phyloP scores from a whole-genome alignment of 2,888 invertebrate species.

The Folsomia manolachei region DNA sequence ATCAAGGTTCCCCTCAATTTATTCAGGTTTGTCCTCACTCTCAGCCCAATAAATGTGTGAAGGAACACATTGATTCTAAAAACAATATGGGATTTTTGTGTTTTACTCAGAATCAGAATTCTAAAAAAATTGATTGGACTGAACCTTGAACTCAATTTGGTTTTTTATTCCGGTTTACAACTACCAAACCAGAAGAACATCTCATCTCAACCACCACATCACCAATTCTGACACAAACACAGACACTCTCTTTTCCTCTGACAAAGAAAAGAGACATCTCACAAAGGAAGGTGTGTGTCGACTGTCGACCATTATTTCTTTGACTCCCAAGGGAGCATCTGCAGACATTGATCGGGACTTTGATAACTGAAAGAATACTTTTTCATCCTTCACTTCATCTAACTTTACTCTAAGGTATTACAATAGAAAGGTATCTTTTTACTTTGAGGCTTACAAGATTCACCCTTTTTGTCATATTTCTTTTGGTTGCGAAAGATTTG shows the following conservation, averaged over 20 bases:
- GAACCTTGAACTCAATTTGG: constrained; percentile 17
- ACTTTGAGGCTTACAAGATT: no score
- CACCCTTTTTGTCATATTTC: no score
- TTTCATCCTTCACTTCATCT: no score
- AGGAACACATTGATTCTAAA: no score
- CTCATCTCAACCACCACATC: background rate
- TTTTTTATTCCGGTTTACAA: background rate
- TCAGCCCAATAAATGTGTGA: no score
- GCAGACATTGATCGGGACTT: background rate
- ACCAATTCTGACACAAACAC: background rate
- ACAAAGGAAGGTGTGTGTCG: background rate
- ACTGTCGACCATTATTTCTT: background rate
- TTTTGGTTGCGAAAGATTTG: no score
- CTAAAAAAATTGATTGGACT: constrained; percentile 16
- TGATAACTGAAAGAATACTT: background rate
- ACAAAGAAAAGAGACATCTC: background rate
- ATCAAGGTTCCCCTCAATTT: no score
- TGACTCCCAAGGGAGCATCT: background rate
- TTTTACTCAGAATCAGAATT: constrained; percentile 1
- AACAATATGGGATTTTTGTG: background rate
- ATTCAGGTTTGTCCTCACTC: no score
- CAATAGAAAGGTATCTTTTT: no score
- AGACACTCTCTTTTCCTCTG: background rate
- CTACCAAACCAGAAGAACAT: background rate
- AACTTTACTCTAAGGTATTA: no score